These are phyloP conservation scores for Mesochorus sp. DNA, from an alignment of 2,888 invertebrate genomes.

Conservation along the genomic window DNA sequence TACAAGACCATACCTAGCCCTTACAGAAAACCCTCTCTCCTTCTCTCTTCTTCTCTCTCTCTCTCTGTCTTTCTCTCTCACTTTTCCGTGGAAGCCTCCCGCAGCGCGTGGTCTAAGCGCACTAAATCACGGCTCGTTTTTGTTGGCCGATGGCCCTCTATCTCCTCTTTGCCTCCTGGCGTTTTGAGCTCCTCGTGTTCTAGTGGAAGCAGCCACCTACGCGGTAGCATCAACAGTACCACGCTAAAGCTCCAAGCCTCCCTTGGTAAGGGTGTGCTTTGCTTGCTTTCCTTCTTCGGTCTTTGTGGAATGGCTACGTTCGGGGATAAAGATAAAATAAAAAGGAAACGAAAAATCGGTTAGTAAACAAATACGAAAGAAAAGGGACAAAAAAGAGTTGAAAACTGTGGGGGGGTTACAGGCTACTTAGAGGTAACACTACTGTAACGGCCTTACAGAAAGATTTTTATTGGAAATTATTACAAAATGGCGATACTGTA, in stretches of 20 bases:
- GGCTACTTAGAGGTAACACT: conserved; percentile 33
- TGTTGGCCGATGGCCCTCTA: conserved; percentile 68
- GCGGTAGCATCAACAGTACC: conserved; percentile 23
- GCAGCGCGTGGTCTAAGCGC: conserved; percentile 70
- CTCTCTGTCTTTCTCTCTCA: conserved; percentile 23
- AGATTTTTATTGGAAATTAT: too few species aligned
- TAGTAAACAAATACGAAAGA: conserved; percentile 26
- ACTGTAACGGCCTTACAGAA: too few species aligned
- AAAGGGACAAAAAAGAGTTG: conserved; percentile 2
- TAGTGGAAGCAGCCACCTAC: conserved; percentile 38
- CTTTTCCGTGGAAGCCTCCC: conserved; percentile 68
- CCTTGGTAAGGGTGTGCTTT: conserved; percentile 30
- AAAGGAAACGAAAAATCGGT: background rate
- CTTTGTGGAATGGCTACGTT: background rate
- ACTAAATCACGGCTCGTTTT: conserved; percentile 78
- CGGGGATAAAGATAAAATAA: background rate
- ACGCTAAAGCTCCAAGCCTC: conserved; percentile 25
- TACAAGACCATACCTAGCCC: conserved; percentile 40
- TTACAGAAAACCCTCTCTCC: conserved; percentile 39
- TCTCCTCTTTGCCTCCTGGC: conserved; percentile 60
- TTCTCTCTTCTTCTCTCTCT: conserved; percentile 18
- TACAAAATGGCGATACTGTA: too few species aligned
- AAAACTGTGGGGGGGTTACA: background rate
- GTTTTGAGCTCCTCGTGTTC: conserved; percentile 47
- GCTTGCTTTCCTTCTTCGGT: conserved; percentile 18